These are phyloP conservation scores for Leptopilina drosophilae DNA, from an alignment of 2,888 invertebrate genomes.

Conservation along the genomic window DNA sequence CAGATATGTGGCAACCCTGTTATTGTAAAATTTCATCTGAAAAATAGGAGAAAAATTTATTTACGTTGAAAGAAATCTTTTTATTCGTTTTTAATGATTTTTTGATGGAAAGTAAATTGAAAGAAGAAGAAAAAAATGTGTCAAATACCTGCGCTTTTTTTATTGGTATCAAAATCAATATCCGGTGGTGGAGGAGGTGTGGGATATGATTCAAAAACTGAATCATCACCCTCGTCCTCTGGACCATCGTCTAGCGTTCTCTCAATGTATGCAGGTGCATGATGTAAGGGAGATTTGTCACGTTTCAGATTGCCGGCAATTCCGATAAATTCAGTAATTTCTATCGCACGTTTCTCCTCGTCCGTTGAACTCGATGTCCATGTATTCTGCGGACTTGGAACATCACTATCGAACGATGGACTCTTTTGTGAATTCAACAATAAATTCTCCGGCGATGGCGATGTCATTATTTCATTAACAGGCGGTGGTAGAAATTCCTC, in stretches of 20 bases:
- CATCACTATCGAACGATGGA: constrained; percentile 9
- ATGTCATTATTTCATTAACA: not conserved
- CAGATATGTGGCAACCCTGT: too few species aligned
- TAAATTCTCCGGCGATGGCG: constrained; percentile 1
- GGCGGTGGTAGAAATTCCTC: constrained; percentile 1
- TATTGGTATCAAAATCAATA: constrained; percentile 43
- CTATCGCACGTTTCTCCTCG: constrained; percentile 1
- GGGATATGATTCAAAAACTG: constrained; percentile 70
- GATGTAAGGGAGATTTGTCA: constrained; percentile 22
- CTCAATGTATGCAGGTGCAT: constrained; percentile 67
- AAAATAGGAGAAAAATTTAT: too few species aligned
- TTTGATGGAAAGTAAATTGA: not conserved
- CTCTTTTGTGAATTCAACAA: constrained; percentile 1
- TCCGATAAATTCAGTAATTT: constrained; percentile 33
- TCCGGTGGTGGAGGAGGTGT: constrained; percentile 46
- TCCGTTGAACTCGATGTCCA: constrained; percentile 21
- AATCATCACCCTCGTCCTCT: constrained; percentile 74
- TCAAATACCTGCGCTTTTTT: constrained; percentile 45
- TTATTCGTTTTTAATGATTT: not conserved
- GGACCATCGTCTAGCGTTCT: constrained; percentile 70
- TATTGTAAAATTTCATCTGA: too few species aligned
- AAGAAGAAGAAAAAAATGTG: not conserved
- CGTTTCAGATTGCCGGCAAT: constrained; percentile 6
- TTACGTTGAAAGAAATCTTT: too few species aligned
- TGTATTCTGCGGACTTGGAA: constrained; percentile 18